These are phyloP conservation scores for Clostera curtula DNA, from an alignment of 2,888 invertebrate species.

Conservation along the genomic window DNA sequence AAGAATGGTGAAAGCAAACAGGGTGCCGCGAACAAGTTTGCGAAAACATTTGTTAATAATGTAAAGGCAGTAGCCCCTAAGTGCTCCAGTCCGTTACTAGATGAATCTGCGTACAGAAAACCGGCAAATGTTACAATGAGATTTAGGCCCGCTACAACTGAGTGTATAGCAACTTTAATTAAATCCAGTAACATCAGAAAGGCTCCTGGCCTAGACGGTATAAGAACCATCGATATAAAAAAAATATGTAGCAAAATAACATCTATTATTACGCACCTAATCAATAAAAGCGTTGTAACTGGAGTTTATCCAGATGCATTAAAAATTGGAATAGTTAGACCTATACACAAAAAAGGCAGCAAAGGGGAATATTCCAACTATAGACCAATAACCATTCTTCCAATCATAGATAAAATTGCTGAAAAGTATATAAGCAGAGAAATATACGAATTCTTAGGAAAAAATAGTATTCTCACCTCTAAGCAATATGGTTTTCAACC, in stretches of 20 bases:
- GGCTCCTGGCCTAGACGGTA: not conserved
- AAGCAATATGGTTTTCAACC: constrained; percentile 5
- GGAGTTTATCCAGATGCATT: constrained; percentile 2
- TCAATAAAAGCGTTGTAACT: constrained; percentile 1
- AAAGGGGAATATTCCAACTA: not conserved
- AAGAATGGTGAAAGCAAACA: no score
- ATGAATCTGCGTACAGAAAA: no score
- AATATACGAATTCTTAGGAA: no score
- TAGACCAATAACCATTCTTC: constrained; percentile 3
- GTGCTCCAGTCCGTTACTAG: no score
- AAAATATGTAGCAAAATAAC: not conserved
- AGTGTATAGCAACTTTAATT: no score
- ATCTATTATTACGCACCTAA: constrained; percentile 2
- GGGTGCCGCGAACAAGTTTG: no score
- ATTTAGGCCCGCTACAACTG: no score
- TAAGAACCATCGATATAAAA: constrained; percentile 2
- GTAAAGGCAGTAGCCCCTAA: no score
- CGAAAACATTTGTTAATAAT: no score
- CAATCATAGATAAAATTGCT: constrained; percentile 2
- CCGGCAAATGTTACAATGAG: no score
- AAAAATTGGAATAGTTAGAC: constrained; percentile 1
- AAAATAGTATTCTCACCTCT: constrained; percentile 1
- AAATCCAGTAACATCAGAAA: not conserved
- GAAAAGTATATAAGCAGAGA: not conserved
- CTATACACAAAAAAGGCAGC: constrained; percentile 3